phyloP scores from a whole-genome alignment of 2,888 invertebrate genomes.

The Drosophila demipolita region DNA sequence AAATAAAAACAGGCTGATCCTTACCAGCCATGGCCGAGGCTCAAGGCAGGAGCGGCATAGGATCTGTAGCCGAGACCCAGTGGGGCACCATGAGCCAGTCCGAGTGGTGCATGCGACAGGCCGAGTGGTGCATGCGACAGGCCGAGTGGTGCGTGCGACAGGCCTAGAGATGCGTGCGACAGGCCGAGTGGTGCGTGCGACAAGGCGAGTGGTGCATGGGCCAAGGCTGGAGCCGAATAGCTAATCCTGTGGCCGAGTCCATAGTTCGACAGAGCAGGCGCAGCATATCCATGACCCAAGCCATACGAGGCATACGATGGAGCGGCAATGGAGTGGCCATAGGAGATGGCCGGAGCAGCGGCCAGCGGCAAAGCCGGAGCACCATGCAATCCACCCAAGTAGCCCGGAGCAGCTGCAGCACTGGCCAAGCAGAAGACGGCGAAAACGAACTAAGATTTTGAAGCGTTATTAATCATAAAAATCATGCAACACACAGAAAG shows the following conservation, averaged over 20 bases:
- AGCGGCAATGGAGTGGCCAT: conserved; percentile 52
- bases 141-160: conserved; percentile 6
- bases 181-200: neutral
- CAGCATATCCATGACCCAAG: conserved; percentile 61
- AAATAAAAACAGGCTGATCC: neutral
- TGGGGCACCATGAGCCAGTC: conserved; percentile 24
- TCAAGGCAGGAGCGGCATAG: conserved; percentile 85
- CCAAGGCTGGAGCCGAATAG: conserved; percentile 64
- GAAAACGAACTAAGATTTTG: conserved; percentile 68
- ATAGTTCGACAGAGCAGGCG: conserved; percentile 15
- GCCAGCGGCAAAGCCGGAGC: conserved; percentile 39
- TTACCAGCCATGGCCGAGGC: conserved; percentile 81
- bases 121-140: conserved; percentile 4
- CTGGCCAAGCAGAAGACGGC: conserved; percentile 78
- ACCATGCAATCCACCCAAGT: conserved; percentile 70
- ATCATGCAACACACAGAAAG: too few relatives aligned
- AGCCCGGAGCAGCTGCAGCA: conserved; percentile 83
- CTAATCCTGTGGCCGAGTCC: conserved; percentile 50
- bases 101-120: neutral
- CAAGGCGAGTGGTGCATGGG: conserved; percentile 44
- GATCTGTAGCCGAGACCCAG: conserved; percentile 53
- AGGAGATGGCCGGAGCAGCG: conserved; percentile 58
- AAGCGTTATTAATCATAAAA: neutral
- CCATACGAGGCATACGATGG: conserved; percentile 70
- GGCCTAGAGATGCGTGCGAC: conserved; percentile 5